These are phyloP conservation scores for Mus minutoides DNA, from an alignment of 2,797 vertebrate species.

Conservation along the genomic window DNA sequence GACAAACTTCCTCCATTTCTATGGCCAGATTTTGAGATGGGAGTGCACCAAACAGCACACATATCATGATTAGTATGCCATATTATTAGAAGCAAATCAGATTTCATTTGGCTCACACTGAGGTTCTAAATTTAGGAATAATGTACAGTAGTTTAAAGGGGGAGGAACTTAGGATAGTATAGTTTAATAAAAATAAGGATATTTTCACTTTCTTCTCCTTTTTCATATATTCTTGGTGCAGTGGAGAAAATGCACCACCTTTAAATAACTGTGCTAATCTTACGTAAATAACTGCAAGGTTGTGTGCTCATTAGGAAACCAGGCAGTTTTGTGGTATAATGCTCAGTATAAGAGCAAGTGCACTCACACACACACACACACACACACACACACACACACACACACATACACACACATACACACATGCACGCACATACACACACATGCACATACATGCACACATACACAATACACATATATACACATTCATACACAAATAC, in stretches of 20 bases:
- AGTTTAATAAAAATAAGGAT: slow-evolving; percentile 76
- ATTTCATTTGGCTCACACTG: slow-evolving; percentile 86
- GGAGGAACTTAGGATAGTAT: slow-evolving; percentile 77
- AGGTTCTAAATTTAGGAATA: slow-evolving; percentile 86
- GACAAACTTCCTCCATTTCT: slow-evolving; percentile 74
- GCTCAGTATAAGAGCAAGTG: slow-evolving; percentile 7
- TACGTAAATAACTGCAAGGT: slow-evolving; percentile 69
- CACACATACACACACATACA: background rate
- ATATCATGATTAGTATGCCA: slow-evolving; percentile 85
- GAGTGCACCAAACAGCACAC: slow-evolving; percentile 78
- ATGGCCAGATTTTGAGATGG: slow-evolving; percentile 79
- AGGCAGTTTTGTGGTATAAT: slow-evolving; percentile 21
- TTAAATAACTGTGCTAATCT: slow-evolving; percentile 70
- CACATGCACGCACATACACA: background rate
- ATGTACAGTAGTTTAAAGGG: slow-evolving; percentile 83
- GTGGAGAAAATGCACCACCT: slow-evolving; percentile 70
- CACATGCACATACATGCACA: background rate
- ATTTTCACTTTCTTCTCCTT: slow-evolving; percentile 72
- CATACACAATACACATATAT: too few relatives aligned
- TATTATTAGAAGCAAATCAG: slow-evolving; percentile 87
- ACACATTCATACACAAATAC: background rate
- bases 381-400: background rate
- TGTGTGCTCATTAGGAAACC: slow-evolving; percentile 38
- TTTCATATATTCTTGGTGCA: slow-evolving; percentile 65
- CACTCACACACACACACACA: too few relatives aligned